Percentiles rank a stretch among this genome's conserved stretches.
These are phyloP conservation scores for Bibio marci DNA, from an alignment of 2,888 invertebrate species.

Conservation along the genomic window DNA sequence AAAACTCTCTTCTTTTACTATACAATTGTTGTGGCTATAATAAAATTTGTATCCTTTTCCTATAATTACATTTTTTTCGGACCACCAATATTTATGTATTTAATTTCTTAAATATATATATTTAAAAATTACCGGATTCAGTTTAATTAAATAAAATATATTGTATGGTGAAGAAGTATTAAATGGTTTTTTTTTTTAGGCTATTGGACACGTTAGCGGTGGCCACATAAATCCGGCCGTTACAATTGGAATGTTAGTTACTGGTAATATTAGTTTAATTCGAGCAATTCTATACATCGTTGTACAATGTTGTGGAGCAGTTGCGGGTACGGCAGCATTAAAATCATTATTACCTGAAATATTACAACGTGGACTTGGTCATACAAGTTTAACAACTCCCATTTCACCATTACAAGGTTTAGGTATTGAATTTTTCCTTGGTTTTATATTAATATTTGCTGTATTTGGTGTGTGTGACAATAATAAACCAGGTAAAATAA, in stretches of 20 bases:
- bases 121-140: too few relatives aligned
- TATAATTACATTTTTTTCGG: too few relatives aligned
- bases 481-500: conserved; percentile 21
- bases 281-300: conserved; percentile 64
- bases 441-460: conserved; percentile 72
- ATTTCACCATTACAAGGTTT: conserved; percentile 63
- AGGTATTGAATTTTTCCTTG: conserved; percentile 79
- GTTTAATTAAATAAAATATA: too few relatives aligned
- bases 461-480: conserved; percentile 60
- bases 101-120: too few relatives aligned
- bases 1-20: too few relatives aligned
- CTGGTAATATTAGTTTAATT: conserved; percentile 58
- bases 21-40: too few relatives aligned
- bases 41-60: too few relatives aligned
- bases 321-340: conserved; percentile 59
- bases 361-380: conserved; percentile 45
- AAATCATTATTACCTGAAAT: conserved; percentile 46
- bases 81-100: too few relatives aligned
- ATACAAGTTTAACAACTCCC: conserved; percentile 42
- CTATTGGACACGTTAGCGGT: conserved; percentile 74
- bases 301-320: conserved; percentile 67
- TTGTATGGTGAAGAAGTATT: too few relatives aligned
- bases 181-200: too few relatives aligned
- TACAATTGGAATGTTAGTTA: conserved; percentile 59
- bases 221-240: conserved; percentile 90